These are phyloP conservation scores for Heliconius cydno DNA, from an alignment of 2,888 invertebrate genomes.

Conservation along the genomic window DNA sequence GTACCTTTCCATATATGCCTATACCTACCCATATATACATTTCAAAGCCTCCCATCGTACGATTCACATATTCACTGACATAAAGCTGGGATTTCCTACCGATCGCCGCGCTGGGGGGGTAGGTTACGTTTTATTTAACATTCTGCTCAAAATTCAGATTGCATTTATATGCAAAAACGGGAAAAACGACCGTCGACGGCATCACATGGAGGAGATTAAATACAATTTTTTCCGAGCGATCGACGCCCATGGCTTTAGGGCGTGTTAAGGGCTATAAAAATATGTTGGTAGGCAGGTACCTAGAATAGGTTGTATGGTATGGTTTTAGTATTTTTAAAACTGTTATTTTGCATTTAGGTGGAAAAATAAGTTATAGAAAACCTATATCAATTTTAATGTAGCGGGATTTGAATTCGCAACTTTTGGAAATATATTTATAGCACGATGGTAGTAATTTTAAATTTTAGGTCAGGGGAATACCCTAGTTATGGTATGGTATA, in stretches of 20 bases:
- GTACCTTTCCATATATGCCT: not conserved
- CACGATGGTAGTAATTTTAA: too few relatives aligned
- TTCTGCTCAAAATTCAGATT: conserved; percentile 40
- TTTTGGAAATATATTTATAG: too few relatives aligned
- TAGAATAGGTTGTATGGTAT: not conserved
- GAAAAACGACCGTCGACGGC: conserved; percentile 36
- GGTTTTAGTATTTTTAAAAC: not conserved
- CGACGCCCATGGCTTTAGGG: conserved; percentile 33
- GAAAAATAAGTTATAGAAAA: too few relatives aligned
- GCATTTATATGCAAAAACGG: conserved; percentile 45
- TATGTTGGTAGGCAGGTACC: conserved; percentile 5
- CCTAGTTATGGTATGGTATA: too few relatives aligned
- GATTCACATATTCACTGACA: conserved; percentile 9
- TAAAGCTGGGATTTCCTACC: conserved; percentile 23
- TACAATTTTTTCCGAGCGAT: conserved; percentile 37
- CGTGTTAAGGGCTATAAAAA: conserved; percentile 26
- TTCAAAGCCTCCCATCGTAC: conserved; percentile 7
- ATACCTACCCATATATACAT: not conserved
- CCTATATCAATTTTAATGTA: too few relatives aligned
- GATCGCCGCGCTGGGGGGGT: conserved; percentile 9
- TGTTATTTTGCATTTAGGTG: not conserved
- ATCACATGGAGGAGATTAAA: conserved; percentile 37
- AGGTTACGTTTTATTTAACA: conserved; percentile 39
- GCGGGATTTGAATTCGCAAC: too few relatives aligned
- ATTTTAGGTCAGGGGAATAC: too few relatives aligned